Percentiles rank a stretch among this genome's conserved stretches.
These are phyloP conservation scores for Pontoporia blainvillei DNA, from an alignment of 2,113 vertebrate genomes.

Conservation along the genomic window DNA sequence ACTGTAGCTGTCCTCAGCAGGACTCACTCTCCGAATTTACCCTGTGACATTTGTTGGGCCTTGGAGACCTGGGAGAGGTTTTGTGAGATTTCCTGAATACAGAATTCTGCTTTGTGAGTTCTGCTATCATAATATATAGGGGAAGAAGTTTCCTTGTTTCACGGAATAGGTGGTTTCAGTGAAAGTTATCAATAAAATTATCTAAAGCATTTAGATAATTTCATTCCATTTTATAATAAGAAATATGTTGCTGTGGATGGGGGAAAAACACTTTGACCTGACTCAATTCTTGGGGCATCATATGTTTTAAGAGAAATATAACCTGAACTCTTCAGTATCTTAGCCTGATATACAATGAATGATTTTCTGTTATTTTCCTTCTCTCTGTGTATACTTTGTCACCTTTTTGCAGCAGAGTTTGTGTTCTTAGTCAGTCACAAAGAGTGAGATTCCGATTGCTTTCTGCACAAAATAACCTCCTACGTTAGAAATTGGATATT, in stretches of 20 bases:
- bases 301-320: conserved; percentile 1
- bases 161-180: not conserved
- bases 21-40: not conserved
- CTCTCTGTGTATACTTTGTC: not conserved
- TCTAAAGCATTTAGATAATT: not conserved
- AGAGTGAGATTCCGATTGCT: not conserved
- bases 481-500: not conserved
- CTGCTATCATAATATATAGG: not conserved
- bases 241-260: not conserved
- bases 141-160: not conserved
- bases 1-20: not conserved
- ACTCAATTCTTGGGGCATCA: not conserved
- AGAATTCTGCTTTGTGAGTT: not conserved
- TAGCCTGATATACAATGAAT: not conserved
- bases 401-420: not conserved
- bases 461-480: not conserved
- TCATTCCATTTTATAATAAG: not conserved
- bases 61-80: not conserved
- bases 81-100: not conserved
- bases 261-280: not conserved
- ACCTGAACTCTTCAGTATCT: not conserved
- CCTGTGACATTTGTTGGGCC: not conserved
- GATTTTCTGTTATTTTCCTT: not conserved
- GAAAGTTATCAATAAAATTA: not conserved
- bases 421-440: not conserved